phyloP scores from a whole-genome alignment of 2,113 vertebrate genomes.

The Archocentrus centrarchus region DNA sequence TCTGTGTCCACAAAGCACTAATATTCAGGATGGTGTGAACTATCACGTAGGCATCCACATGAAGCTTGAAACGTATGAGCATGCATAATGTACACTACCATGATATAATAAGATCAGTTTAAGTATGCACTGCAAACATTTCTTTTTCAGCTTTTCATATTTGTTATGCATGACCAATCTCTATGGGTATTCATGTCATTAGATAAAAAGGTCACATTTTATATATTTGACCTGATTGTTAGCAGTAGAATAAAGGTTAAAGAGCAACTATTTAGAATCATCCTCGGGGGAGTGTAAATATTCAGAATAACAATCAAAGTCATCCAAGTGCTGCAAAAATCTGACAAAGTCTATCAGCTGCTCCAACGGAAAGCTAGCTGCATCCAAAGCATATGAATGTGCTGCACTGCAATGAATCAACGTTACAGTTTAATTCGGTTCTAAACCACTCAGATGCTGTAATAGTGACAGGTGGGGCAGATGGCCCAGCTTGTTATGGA shows the following conservation, averaged over 20 bases:
- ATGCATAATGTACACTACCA: background rate
- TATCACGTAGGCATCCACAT: background rate
- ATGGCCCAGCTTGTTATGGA: slow-evolving; percentile 13
- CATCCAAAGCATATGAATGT: background rate
- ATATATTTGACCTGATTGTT: background rate
- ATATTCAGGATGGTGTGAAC: background rate
- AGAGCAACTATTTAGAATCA: no score
- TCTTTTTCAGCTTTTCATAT: no score
- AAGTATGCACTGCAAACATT: background rate
- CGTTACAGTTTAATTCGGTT: background rate
- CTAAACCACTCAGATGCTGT: slow-evolving; percentile 5
- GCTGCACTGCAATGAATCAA: background rate
- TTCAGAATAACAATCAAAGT: background rate
- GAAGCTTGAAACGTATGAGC: background rate
- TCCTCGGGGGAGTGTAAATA: background rate
- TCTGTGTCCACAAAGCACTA: background rate
- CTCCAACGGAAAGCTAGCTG: background rate
- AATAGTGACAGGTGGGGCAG: slow-evolving; percentile 22
- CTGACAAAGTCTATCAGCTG: background rate
- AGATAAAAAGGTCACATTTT: background rate
- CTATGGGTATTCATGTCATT: no score
- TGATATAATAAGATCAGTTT: background rate
- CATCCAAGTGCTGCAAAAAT: background rate
- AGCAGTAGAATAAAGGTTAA: no score
- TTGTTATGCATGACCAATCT: no score